Evolutionary conservation across 2,113 vertebrate genomes (phyloP).

Genomic region (Melanerpes aurifrons): DNA sequence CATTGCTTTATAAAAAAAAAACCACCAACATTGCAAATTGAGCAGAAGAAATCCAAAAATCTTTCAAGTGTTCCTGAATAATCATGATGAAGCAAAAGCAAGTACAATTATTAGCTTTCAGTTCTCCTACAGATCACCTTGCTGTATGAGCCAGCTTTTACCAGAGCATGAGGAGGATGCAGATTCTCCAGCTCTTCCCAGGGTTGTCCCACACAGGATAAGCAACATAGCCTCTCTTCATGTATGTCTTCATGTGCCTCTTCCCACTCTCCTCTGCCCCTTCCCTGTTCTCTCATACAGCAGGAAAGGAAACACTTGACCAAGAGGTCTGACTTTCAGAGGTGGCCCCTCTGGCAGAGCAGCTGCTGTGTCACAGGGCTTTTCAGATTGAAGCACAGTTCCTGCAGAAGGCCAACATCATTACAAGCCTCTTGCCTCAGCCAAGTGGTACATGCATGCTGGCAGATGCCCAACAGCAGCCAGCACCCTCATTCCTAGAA

Average conservation of each 20-base stretch:
- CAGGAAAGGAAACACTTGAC: background rate
- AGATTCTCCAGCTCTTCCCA: background rate
- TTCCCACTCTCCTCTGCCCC: background rate
- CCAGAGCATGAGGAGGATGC: rapidly evolving
- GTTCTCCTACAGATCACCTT: background rate
- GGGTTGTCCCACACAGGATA: background rate
- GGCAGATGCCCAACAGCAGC: background rate
- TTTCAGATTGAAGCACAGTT: background rate
- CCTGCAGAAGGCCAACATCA: background rate
- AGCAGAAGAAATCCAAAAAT: background rate
- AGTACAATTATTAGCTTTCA: background rate
- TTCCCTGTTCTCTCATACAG: background rate
- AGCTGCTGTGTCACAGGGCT: background rate
- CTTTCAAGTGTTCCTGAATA: background rate
- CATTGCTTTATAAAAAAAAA: too few relatives aligned
- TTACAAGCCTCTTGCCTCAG: rapidly evolving
- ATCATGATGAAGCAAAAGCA: background rate
- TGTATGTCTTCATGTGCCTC: rapidly evolving
- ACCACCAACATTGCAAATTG: background rate
- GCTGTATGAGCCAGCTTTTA: background rate
- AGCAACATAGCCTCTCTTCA: background rate
- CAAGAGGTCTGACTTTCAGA: background rate
- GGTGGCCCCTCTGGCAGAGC: background rate
- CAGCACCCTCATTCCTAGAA: background rate
- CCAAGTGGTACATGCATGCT: background rate